Evolutionary conservation across 1,140 invertebrate genomes (phyloP), one percentile per base, ranked within the genome.

Genomic region (Lasioglossum baleicum): DNA sequence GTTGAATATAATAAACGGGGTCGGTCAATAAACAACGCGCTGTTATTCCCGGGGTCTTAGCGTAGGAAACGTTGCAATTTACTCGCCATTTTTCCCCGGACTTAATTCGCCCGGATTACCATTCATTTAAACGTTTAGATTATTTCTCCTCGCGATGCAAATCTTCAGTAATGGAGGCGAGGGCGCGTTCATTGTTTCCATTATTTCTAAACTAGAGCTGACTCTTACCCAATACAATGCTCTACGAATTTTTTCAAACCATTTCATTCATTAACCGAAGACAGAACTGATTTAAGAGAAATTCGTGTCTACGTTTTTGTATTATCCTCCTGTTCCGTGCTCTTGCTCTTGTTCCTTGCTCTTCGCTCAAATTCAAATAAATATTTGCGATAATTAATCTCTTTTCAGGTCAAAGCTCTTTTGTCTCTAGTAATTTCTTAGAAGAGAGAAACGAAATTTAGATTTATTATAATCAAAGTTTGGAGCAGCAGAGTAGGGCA

Each of bases 71-170:
- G 20, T n/a, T 58, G 56, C 56, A n/a, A 58, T 58, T 58, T 58
- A 58, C 56, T 58, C 56, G 56, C 56, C 56, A n/a, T n/a, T 58
- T 58, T 58, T n/a, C 56, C 51, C 56, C n/a, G 56, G 20, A 58
- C 56, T 58, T 58, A 58, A 58, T 58, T 58, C 20, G 7, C 56
- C 56, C 56, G 56, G 56, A 58, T 58, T 58, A 58, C 56, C 56
- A 58, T 58, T 58, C 56, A n/a, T 58, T 58, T 58, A 58, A 58
- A 58, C 56, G 56, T 58, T 58, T 58, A 58, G 56, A n/a, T 58
- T 58, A 58, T 58, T 58, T n/a, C 56, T n/a, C 56, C 56, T n/a
- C 20, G 56, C 7, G 17, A 8, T 20, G 56, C 56, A n/a, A n/a
- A 58, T 58, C 17, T 58, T 58, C 7, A n/a, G 7, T 58, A 58